Evolutionary conservation across 2,797 vertebrate species (phyloP).

Genomic region (Sylvilagus floridanus): DNA sequence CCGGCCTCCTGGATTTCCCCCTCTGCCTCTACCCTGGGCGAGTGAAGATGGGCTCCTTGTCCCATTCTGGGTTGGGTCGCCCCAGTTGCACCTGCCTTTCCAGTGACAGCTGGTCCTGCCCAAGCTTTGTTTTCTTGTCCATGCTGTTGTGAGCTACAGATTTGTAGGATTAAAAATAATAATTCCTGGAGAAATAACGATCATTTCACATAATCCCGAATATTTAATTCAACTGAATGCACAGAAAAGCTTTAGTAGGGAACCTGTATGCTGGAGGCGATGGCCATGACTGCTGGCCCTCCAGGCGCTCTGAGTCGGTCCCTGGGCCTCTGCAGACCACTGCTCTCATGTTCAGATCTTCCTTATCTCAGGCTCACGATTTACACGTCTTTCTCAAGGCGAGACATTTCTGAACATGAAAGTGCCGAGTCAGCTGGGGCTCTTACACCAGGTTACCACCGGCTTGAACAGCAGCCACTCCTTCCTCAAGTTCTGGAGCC

Average conservation of each 20-base stretch:
- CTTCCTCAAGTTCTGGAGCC: neutral
- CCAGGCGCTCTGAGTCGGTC: fast-evolving
- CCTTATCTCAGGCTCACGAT: fast-evolving
- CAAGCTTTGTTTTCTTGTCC: constrained; percentile 22
- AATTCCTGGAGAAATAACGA: neutral
- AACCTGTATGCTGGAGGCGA: neutral
- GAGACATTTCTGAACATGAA: neutral
- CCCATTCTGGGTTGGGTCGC: too few relatives aligned
- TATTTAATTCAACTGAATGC: neutral
- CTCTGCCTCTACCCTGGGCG: too few relatives aligned
- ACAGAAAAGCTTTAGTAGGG: neutral
- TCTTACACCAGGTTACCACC: neutral
- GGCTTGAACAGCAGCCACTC: neutral
- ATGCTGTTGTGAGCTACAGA: neutral
- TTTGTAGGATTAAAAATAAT: neutral
- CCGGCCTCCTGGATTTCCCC: too few relatives aligned
- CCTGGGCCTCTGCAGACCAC: fast-evolving
- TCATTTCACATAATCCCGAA: neutral
- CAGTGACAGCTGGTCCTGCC: neutral
- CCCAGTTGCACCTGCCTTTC: neutral
- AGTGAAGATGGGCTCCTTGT: too few relatives aligned
- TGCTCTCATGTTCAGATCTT: neutral
- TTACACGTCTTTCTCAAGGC: neutral
- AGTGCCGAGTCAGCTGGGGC: too few relatives aligned
- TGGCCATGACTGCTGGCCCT: neutral